Conservation (phyloP, 2,888 invertebrate genomes). For the Ophraella communa region DNA sequence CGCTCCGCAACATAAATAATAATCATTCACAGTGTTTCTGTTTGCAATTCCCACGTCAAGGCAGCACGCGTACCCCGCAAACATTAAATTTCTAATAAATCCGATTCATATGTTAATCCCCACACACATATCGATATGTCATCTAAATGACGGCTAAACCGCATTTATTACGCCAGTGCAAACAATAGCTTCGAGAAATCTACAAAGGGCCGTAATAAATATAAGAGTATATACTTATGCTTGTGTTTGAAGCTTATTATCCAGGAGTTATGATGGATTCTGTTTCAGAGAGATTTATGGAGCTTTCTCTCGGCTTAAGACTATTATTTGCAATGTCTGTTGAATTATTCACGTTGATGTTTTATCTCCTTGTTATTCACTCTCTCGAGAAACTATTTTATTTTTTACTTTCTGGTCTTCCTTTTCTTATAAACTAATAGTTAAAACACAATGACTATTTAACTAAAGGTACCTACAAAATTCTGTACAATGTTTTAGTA, state of each 20-base stretch:
- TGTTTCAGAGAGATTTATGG: conserved; percentile 52
- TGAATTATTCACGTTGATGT: neutral
- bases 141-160: conserved; percentile 52
- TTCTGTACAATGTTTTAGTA: too few species aligned
- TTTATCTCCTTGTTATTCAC: neutral
- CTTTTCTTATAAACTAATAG: neutral
- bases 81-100: conserved; percentile 61
- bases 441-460: too few species aligned
- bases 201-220: conserved; percentile 50
- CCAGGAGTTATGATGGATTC: conserved; percentile 53
- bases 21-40: conserved; percentile 54
- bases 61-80: conserved; percentile 55
- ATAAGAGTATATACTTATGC: conserved; percentile 48
- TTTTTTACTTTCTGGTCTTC: neutral
- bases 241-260: conserved; percentile 53
- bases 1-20: conserved; percentile 56
- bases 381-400: neutral
- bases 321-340: conserved; percentile 34
- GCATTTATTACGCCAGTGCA: conserved; percentile 59
- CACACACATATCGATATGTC: conserved; percentile 56
- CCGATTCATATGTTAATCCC: conserved; percentile 61
- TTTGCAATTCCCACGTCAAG: conserved; percentile 60
- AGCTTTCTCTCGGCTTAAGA: conserved; percentile 40
- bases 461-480: too few species aligned
- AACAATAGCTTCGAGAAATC: conserved; percentile 50